These are phyloP conservation scores for Actinemys pallida DNA, from an alignment of 2,113 vertebrate species.

Conservation along the genomic window DNA sequence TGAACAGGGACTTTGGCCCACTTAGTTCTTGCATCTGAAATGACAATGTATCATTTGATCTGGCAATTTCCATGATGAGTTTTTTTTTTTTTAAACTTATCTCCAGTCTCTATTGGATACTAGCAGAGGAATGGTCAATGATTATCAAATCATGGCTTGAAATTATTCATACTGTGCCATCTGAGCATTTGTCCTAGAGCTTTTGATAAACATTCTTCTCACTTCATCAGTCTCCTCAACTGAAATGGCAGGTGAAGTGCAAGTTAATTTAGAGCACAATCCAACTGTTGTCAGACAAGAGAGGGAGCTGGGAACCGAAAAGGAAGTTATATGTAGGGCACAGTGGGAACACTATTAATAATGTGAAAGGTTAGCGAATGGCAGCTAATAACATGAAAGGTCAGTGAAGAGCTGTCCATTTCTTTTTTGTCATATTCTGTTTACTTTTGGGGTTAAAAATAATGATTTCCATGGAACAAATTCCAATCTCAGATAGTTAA, in stretches of 20 bases:
- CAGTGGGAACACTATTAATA: slow-evolving; percentile 66
- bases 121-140: slow-evolving; percentile 44
- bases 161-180: slow-evolving; percentile 68
- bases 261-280: slow-evolving; percentile 75
- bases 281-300: slow-evolving; percentile 70
- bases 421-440: slow-evolving; percentile 26
- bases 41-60: slow-evolving; percentile 51
- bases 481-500: slow-evolving; percentile 25
- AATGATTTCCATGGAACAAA: not conserved
- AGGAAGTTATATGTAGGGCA: slow-evolving; percentile 60
- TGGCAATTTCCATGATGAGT: slow-evolving; percentile 30
- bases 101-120: slow-evolving; percentile 42
- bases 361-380: slow-evolving; percentile 61
- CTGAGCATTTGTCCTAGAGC: slow-evolving; percentile 70
- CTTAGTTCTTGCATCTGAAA: slow-evolving; percentile 56
- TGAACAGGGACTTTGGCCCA: slow-evolving; percentile 46
- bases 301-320: slow-evolving; percentile 57
- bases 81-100: slow-evolving; percentile 16
- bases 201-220: slow-evolving; percentile 74
- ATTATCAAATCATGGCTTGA: slow-evolving; percentile 67
- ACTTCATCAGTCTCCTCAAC: slow-evolving; percentile 72
- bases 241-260: slow-evolving; percentile 74
- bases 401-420: slow-evolving; percentile 42
- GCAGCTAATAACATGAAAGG: slow-evolving; percentile 69
- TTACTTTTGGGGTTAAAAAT: slow-evolving; percentile 17